Base-by-base conservation (phyloP, 2,888 invertebrate species). In the Stenodera caucasica region DNA sequence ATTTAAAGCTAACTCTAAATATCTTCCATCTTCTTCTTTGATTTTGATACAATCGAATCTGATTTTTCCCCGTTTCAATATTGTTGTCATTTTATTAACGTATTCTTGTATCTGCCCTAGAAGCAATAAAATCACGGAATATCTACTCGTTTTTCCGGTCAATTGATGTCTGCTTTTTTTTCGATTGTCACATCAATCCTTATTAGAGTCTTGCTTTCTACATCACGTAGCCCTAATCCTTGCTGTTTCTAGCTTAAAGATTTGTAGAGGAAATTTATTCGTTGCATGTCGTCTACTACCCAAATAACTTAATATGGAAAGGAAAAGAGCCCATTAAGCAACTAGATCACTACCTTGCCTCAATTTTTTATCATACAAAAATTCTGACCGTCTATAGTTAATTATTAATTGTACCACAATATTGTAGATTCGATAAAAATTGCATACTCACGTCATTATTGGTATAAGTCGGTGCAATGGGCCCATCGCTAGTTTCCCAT, bases 401-500 rank as follows among this genome's bases (percentile, higher is more conserved):
- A 26, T 5, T 26, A 26, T 26, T n/a, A n/a, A n/a, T n/a, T n/a
- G n/a, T n/a, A n/a, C n/a, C n/a, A n/a, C n/a, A n/a, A n/a, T n/a
- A n/a, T n/a, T n/a, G n/a, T n/a, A n/a, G n/a, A n/a, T n/a, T n/a
- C n/a, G n/a, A n/a, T n/a, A n/a, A n/a, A 53, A 53, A 45, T 45
- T 23, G 45, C 23, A 7, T 49, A 83, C 85, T 85, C 78, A 86
- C 85, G 76, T 86, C 86, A 77, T 85, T 85, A 77, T 84, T 84
- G 68, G 82, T 81, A 77, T 84, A 86, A 56, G 83, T 81, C 52
- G 85, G 83, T 59, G 85, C 83, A 72, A 87, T 86, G 57, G 86
- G 85, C 55, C 86, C 86, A 73, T 87, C 86, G 71, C 82, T 85
- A 58, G 86, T 84, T 82, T 95, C 94, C 95, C 95, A 96, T 84